Conservation (phyloP, 37 sponge, comb jelly and placozoan species). For the Bolinopsis microptera region DNA sequence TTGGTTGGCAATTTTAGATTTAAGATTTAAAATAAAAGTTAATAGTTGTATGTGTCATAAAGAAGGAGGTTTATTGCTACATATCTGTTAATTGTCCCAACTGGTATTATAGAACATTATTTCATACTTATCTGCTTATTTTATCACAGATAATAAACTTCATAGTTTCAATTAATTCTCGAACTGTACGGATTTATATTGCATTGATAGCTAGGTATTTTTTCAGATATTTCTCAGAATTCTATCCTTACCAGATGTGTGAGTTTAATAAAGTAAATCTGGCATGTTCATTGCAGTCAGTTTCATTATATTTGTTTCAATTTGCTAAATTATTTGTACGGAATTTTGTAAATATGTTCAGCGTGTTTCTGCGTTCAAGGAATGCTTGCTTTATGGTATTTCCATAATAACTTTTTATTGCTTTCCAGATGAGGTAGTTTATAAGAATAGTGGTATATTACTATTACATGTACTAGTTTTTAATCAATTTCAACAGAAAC, state of each 20-base stretch:
- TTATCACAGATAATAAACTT: too few relatives aligned
- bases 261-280: neutral
- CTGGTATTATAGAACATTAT: too few relatives aligned
- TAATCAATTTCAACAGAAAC: neutral
- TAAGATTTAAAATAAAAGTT: too few relatives aligned
- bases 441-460: neutral
- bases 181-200: too few relatives aligned
- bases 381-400: neutral
- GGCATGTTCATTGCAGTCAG: neutral
- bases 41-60: too few relatives aligned
- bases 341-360: neutral
- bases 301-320: neutral
- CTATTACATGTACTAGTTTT: neutral
- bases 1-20: too few relatives aligned
- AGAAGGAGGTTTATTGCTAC: too few relatives aligned
- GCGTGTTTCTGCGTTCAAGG: neutral
- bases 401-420: neutral
- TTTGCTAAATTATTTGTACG: neutral
- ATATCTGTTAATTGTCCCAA: too few relatives aligned
- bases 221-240: neutral
- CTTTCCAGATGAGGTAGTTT: neutral
- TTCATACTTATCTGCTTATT: too few relatives aligned
- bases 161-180: too few relatives aligned
- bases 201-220: too few relatives aligned
- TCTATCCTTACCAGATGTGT: neutral